Base-by-base conservation (phyloP, 2,888 invertebrate species). In the Dascillus cervinus region DNA sequence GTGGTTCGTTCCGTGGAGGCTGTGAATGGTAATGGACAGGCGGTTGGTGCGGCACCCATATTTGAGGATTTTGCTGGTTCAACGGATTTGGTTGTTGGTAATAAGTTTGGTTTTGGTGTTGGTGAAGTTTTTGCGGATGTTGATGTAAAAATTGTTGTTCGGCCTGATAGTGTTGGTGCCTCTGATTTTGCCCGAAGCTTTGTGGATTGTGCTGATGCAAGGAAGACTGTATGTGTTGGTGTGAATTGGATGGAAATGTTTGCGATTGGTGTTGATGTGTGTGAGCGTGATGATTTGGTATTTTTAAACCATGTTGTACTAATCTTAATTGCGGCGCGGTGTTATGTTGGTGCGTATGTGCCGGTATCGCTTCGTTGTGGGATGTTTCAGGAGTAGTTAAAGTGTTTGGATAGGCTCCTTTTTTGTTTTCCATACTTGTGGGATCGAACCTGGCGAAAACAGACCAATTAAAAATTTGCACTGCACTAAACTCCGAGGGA, bases 301-400 rank as follows among this genome's bases (percentile, higher is more conserved):
- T 71, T 47, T 73, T 73, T 19, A 72, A 62, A 39, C 72, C 72
- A 43, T 73, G 72, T 47, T 73, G 71, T 47, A 71, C 62, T 29
- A 68, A 58, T 45, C 70, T 69, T 44, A 72, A 68, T 55, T 69
- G 71, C 29, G 71, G 70, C 26, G 69, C 67, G 31, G 70, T 69
- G 40, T 72, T 71, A 46, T 75, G 74, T 43, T 72, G 62, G 45
- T 75, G 74, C 43, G 70, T 69, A 52, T 72, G 69, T 54, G 75
- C 72, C 60, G 52, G 50, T 36, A 55, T 47, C 22, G 55, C 39
- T 39, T 56, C 54, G 29, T 55, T 49, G 34, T 49, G 31, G 8
- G 26, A 19, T 14, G 30, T 31, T 31, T 50, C 56, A 35, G 42
- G 34, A 19, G 40, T 33, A 32, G 22, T 43, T 31, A 45, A 38